Percentiles rank a stretch among this genome's conserved stretches.
Evolutionary conservation across 1,140 invertebrate genomes (phyloP).

Genomic region (Drosophila asahinai): DNA sequence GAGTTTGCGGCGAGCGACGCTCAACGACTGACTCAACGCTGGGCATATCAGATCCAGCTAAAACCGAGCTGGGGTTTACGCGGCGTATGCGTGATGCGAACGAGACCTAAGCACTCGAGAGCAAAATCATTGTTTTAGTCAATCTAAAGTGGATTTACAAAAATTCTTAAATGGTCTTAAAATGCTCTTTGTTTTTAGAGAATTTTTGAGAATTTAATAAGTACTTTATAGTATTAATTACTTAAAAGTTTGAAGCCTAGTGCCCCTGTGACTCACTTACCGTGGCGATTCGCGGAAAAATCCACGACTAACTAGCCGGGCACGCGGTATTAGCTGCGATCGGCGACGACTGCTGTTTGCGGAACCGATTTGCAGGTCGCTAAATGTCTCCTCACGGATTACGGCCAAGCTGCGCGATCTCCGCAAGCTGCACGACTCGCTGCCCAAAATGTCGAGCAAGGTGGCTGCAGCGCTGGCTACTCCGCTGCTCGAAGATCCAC

Average conservation of each 20-base stretch:
- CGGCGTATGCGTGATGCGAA: constrained; percentile 62
- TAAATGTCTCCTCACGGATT: constrained; percentile 91
- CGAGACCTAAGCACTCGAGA: constrained; percentile 41
- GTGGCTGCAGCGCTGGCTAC: constrained; percentile 52
- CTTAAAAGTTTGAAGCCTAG: background rate
- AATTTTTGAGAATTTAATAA: too few relatives aligned
- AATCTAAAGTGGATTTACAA: too few relatives aligned
- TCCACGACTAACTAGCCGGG: constrained; percentile 90
- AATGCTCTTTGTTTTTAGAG: too few relatives aligned
- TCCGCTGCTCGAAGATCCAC: constrained; percentile 13
- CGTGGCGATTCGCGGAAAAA: constrained; percentile 87
- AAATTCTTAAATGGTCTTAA: too few relatives aligned
- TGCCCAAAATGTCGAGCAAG: constrained; percentile 72
- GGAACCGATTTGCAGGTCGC: constrained; percentile 87
- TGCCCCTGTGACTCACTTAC: constrained; percentile 75
- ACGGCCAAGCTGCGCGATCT: constrained; percentile 91
- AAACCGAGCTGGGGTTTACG: constrained; percentile 19
- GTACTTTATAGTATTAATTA: background rate
- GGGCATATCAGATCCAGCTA: constrained; percentile 16
- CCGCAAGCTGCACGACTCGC: constrained; percentile 88
- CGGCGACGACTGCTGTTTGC: constrained; percentile 88
- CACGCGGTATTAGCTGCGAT: constrained; percentile 91
- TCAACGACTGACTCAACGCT: constrained; percentile 49
- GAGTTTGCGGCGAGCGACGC: constrained; percentile 53
- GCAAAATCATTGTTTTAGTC: constrained; percentile 9